phyloP scores from a whole-genome alignment of 2,113 vertebrate species.

The Corythornis vintsioides region DNA sequence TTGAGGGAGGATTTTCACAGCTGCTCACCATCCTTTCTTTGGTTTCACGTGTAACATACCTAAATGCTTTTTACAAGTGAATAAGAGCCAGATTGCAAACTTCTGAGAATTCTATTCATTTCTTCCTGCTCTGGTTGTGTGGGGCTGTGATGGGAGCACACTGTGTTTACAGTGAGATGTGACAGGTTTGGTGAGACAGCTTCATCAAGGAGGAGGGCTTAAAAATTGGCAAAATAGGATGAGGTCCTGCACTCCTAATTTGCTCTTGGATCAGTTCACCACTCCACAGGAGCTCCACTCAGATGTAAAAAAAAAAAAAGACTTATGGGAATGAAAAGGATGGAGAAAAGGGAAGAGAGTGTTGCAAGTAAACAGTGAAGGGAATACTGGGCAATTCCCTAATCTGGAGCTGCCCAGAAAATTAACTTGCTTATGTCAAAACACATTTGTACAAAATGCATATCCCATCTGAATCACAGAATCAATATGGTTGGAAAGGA shows the following conservation, averaged over 20 bases:
- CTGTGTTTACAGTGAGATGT: neutral
- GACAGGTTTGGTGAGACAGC: neutral
- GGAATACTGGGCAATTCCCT: neutral
- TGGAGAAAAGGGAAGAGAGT: neutral
- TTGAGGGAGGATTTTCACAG: neutral
- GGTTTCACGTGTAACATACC: neutral
- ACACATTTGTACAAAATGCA: neutral
- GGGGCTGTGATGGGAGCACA: neutral
- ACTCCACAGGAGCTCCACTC: neutral
- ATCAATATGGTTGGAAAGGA: too few species aligned
- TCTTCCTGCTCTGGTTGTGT: neutral
- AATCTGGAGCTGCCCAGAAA: neutral
- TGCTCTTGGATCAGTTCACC: neutral
- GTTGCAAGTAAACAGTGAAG: neutral
- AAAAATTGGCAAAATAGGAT: neutral
- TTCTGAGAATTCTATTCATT: neutral
- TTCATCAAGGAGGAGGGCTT: neutral
- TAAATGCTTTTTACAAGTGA: neutral
- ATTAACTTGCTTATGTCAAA: neutral
- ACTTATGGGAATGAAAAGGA: neutral
- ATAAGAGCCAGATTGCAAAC: neutral
- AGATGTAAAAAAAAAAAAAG: neutral
- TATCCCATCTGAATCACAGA: neutral
- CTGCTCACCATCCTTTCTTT: neutral
- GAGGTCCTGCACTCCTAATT: neutral